Evolutionary conservation across 1,140 invertebrate species (phyloP), one percentile per base, ranked within the genome.

Genomic region (Prorops nasuta): DNA sequence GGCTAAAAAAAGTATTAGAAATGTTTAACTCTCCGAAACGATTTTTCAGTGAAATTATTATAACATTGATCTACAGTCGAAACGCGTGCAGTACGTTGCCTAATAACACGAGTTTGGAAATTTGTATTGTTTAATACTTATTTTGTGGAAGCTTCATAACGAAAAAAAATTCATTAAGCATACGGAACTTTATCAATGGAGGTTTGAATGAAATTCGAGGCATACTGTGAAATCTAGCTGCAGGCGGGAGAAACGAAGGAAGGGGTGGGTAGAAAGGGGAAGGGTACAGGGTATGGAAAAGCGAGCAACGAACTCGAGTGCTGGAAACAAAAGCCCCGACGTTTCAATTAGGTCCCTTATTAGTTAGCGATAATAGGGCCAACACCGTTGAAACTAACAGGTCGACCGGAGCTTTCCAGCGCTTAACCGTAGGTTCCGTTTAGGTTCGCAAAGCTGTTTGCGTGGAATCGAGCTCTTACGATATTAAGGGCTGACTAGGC

Each of bases 301-400:
- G 18, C 43, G 51, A 51, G 32, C 46, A 37, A 19, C 37, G 49
- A 17, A 39, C 46, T 63, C 45, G 41, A 57, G 47, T 64, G 45
- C 51, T 49, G 60, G 59, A 69, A 72, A 73, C 71, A 72, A 72
- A 71, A 66, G 63, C 54, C n/a, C 58, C 62, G 65, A 67, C 61
- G 60, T 74, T 77, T 74, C 74, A 77, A 76, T 75, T 74, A 74
- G 66, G 63, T 62, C 64, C 67, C 70, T 71, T 74, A 77, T 77
- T 77, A 76, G 72, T 74, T 68, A 66, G 65, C 62, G 70, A 72
- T 76, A 76, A 77, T 74, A 72, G 70, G 59, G 60, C 63, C 56
- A 67, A 51, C 58, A 53, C 52, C 52, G 24, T 28, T 28, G 24
- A 28, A 28, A 28, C 24, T 28, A 10, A 28, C 4, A 10, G 52